These are phyloP conservation scores for Cebidichthys violaceus DNA, from an alignment of 2,113 vertebrate species.

Conservation along the genomic window DNA sequence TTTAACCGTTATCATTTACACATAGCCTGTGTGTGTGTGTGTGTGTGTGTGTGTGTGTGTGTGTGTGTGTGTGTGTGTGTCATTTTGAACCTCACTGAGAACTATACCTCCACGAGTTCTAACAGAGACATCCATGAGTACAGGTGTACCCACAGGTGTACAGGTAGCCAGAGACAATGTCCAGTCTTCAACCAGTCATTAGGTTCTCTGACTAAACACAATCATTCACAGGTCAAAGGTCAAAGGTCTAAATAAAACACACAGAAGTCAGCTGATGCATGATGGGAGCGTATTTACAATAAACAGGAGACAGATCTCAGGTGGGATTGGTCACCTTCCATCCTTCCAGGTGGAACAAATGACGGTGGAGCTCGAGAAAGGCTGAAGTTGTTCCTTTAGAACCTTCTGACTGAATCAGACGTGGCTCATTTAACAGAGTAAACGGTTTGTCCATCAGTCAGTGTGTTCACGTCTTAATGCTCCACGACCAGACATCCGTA, in stretches of 20 bases:
- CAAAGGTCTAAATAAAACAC: too few relatives aligned
- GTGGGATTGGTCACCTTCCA: neutral
- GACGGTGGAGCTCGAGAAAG: neutral
- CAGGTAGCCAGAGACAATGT: too few relatives aligned
- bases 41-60: too few relatives aligned
- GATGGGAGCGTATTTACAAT: neutral
- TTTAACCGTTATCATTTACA: conserved; percentile 33
- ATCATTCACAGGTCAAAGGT: too few relatives aligned
- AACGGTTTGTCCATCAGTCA: neutral
- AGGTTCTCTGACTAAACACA: too few relatives aligned
- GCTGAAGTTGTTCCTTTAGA: neutral
- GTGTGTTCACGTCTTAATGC: neutral
- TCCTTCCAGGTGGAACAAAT: neutral
- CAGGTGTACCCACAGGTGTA: neutral
- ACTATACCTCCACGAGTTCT: neutral
- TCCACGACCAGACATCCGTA: neutral
- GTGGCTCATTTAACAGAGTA: neutral
- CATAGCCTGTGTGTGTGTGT: neutral
- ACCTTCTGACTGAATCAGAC: neutral
- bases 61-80: too few relatives aligned
- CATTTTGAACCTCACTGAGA: neutral
- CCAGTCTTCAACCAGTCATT: neutral
- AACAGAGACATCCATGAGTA: neutral
- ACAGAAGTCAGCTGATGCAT: neutral
- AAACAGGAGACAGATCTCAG: neutral